Conservation (phyloP, 2,888 invertebrate species). For the Reticulitermes lucifugus region DNA sequence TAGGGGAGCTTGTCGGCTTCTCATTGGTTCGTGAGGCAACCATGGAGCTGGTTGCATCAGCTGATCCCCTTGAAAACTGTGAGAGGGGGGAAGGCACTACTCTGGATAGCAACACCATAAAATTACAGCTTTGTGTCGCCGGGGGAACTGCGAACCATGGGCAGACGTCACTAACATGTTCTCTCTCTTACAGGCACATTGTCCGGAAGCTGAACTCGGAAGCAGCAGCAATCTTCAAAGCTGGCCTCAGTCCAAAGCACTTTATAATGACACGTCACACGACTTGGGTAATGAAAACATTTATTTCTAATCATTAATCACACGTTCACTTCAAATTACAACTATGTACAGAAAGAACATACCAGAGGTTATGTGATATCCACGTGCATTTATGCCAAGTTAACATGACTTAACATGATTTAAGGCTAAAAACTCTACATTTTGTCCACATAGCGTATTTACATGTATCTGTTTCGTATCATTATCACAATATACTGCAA, state of each 20-base stretch:
- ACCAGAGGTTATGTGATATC: too few relatives aligned
- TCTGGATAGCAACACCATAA: conserved; percentile 36
- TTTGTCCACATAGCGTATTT: too few relatives aligned
- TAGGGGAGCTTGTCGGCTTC: conserved; percentile 25
- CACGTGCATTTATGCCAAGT: too few relatives aligned
- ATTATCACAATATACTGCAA: too few relatives aligned
- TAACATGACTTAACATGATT: too few relatives aligned
- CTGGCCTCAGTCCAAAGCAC: not conserved
- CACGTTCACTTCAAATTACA: too few relatives aligned
- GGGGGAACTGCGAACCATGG: not conserved
- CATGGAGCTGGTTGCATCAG: conserved; percentile 58
- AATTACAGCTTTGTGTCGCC: not conserved
- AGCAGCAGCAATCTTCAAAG: not conserved
- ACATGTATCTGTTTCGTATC: too few relatives aligned
- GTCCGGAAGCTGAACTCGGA: conserved; percentile 6
- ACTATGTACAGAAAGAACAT: too few relatives aligned
- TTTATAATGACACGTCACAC: not conserved
- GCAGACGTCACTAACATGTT: not conserved
- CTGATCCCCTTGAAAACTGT: not conserved
- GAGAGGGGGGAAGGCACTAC: not conserved
- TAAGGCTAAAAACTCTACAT: too few relatives aligned
- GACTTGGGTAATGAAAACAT: not conserved
- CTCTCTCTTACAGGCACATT: not conserved
- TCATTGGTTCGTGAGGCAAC: conserved; percentile 57
- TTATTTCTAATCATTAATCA: too few relatives aligned